Percentiles rank a stretch among this genome's conserved stretches.
These are phyloP conservation scores for Heliconius erato DNA, from an alignment of 2,888 invertebrate genomes.

Conservation along the genomic window DNA sequence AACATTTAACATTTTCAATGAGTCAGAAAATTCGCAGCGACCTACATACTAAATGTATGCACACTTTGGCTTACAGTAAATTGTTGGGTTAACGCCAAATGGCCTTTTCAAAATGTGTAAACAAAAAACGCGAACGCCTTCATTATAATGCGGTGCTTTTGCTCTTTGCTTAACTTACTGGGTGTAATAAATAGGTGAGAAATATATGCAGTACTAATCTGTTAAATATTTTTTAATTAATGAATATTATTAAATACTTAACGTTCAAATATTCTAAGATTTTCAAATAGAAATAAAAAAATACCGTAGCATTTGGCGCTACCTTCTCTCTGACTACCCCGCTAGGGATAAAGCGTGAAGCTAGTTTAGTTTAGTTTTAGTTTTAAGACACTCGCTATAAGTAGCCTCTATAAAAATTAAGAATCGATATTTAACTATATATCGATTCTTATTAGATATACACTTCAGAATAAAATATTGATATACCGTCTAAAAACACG, in stretches of 20 bases:
- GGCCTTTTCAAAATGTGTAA: constrained; percentile 39
- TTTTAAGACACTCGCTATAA: too few relatives aligned
- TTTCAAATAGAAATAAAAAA: background rate
- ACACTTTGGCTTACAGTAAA: constrained; percentile 46
- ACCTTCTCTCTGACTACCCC: too few relatives aligned
- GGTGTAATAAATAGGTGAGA: too few relatives aligned
- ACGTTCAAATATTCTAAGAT: too few relatives aligned
- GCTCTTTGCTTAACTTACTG: background rate
- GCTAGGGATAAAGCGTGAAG: too few relatives aligned
- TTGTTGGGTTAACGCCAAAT: constrained; percentile 44
- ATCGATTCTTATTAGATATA: too few relatives aligned
- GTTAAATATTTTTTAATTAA: background rate
- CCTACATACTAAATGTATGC: constrained; percentile 38
- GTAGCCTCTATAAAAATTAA: too few relatives aligned
- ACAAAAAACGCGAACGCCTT: constrained; percentile 32
- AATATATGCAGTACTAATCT: background rate
- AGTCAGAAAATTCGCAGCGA: background rate
- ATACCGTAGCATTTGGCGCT: too few relatives aligned
- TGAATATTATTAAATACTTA: background rate
- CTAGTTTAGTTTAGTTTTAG: too few relatives aligned
- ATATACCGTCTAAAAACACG: too few relatives aligned
- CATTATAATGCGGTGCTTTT: constrained; percentile 35
- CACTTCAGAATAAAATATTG: too few relatives aligned
- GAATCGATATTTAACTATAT: too few relatives aligned
- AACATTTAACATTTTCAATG: constrained; percentile 41